Evolutionary conservation across 1,140 invertebrate genomes (phyloP).

Genomic region (Orchesella cincta): DNA sequence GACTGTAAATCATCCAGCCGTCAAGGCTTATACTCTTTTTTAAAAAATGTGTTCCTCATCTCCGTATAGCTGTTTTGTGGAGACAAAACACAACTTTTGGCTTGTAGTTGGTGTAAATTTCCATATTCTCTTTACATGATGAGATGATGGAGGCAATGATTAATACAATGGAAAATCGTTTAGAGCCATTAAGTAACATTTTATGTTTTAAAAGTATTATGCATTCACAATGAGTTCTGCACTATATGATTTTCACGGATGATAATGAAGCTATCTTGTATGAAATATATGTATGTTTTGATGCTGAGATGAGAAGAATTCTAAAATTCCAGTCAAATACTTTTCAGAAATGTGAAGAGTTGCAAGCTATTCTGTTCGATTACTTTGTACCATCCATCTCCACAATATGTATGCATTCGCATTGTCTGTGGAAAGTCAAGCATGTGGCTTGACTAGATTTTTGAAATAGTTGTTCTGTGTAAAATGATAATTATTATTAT

Average conservation of each 20-base stretch:
- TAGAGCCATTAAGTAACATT: not conserved
- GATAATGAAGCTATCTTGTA: not conserved
- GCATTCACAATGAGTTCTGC: not conserved
- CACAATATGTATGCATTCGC: too few relatives aligned
- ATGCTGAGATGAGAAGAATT: too few relatives aligned
- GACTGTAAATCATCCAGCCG: constrained; percentile 30
- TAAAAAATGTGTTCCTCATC: not conserved
- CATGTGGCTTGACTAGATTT: not conserved
- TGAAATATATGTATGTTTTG: too few relatives aligned
- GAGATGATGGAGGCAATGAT: not conserved
- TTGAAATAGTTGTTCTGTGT: not conserved
- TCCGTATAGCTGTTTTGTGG: not conserved
- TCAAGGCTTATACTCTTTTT: constrained; percentile 6
- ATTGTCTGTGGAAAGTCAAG: too few relatives aligned
- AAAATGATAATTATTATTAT: not conserved
- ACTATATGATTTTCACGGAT: not conserved
- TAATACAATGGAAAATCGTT: constrained; percentile 19
- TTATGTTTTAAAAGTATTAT: constrained; percentile 13
- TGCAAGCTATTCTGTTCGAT: not conserved
- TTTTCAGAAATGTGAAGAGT: not conserved
- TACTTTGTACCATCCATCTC: too few relatives aligned
- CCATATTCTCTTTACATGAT: too few relatives aligned
- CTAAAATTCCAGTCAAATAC: not conserved
- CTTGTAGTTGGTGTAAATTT: too few relatives aligned
- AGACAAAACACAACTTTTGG: not conserved